Conservation (phyloP, 2,113 vertebrate genomes). For the Lophius piscatorius region DNA sequence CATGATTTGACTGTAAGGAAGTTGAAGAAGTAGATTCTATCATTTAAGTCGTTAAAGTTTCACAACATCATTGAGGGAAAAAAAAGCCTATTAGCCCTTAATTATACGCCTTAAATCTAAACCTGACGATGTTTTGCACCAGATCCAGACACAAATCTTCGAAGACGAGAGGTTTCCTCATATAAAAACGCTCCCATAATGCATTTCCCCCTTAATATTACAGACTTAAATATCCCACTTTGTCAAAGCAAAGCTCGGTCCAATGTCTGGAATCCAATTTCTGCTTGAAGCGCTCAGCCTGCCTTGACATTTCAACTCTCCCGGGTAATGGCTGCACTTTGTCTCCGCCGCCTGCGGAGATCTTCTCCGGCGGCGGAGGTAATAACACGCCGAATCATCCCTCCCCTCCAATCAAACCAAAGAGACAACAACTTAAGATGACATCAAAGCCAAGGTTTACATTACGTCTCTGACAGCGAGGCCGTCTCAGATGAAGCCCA, state of each 20-base stretch:
- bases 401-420: slow-evolving; percentile 34
- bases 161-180: no score
- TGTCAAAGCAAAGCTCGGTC: slow-evolving; percentile 33
- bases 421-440: slow-evolving; percentile 23
- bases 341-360: slow-evolving; percentile 45
- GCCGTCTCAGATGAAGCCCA: no score
- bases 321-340: slow-evolving; percentile 61
- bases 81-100: background rate
- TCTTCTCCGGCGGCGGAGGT: slow-evolving; percentile 31
- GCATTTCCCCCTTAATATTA: slow-evolving; percentile 2
- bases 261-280: slow-evolving; percentile 55
- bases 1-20: slow-evolving; percentile 26
- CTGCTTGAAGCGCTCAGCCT: slow-evolving; percentile 54
- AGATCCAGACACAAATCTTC: no score
- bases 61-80: slow-evolving; percentile 16
- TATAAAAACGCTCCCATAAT: background rate
- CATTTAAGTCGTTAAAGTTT: slow-evolving; percentile 20
- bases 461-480: no score
- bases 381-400: slow-evolving; percentile 59
- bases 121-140: background rate
- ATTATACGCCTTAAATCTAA: background rate
- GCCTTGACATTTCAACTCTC: slow-evolving; percentile 71
- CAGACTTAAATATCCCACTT: slow-evolving; percentile 24
- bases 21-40: slow-evolving; percentile 10
- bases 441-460: slow-evolving; percentile 26